Percentiles rank a stretch among this genome's conserved stretches.
Conservation (phyloP, 2,797 vertebrate species). For the Notoglanidium macrostoma region DNA sequence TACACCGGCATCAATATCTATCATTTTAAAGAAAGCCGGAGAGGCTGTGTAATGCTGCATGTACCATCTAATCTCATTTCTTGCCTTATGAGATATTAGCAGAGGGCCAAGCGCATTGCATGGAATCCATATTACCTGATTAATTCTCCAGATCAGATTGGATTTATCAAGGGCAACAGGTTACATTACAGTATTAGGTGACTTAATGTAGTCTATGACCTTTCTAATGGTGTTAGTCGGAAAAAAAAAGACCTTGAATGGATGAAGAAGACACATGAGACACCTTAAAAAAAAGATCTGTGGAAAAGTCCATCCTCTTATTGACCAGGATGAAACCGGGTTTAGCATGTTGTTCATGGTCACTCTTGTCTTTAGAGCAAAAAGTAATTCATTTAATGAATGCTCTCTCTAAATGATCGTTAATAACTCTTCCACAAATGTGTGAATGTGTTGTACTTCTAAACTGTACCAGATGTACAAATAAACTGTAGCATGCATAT, state of each 20-base stretch:
- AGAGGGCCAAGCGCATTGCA: not conserved
- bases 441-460: not conserved
- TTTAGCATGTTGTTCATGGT: not conserved
- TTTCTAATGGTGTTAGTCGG: not conserved
- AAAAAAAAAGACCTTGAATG: not conserved
- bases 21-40: conserved; percentile 23
- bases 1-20: conserved; percentile 6
- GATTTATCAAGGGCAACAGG: not conserved
- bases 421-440: not conserved
- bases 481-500: not conserved
- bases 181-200: not conserved
- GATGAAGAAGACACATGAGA: not conserved
- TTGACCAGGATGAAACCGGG: not conserved
- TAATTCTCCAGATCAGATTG: conserved; percentile 14
- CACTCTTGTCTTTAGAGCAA: not conserved
- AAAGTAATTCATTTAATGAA: not conserved
- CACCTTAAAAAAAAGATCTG: not conserved
- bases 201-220: conserved; percentile 11
- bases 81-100: conserved; percentile 3
- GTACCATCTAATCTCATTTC: conserved; percentile 14
- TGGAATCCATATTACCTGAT: conserved; percentile 27
- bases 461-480: not conserved
- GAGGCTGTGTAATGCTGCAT: not conserved
- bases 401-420: not conserved
- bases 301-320: not conserved